phyloP scores from a whole-genome alignment of 2,888 invertebrate genomes.

The Mycalesis mineus region DNA sequence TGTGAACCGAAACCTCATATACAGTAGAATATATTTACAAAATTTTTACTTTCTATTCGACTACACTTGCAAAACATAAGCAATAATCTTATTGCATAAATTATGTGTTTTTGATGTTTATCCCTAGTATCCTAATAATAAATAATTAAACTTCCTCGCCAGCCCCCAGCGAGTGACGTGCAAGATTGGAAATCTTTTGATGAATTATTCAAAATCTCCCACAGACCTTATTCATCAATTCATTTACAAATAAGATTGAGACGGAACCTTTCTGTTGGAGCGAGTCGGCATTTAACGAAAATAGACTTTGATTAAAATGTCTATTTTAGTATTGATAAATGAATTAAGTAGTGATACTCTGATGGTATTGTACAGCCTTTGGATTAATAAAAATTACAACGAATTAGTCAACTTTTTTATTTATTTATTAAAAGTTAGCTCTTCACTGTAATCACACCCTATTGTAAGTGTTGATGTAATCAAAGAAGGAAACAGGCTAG shows the following conservation, averaged over 20 bases:
- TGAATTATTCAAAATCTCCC: constrained; percentile 16
- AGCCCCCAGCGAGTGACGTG: not conserved
- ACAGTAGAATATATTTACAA: not conserved
- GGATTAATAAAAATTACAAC: no score
- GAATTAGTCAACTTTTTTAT: no score
- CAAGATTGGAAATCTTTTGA: constrained; percentile 1
- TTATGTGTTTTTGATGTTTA: not conserved
- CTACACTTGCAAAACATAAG: no score
- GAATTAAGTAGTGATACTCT: no score
- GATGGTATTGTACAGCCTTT: no score
- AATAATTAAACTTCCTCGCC: not conserved
- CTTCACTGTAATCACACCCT: no score
- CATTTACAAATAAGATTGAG: constrained; percentile 25
- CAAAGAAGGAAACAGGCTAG: no score
- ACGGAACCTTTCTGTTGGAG: constrained; percentile 16
- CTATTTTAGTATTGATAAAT: constrained; percentile 14
- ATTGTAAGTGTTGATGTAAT: no score
- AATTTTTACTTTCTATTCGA: not conserved
- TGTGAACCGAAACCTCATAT: no score
- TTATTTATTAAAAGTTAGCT: no score
- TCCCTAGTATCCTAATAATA: not conserved
- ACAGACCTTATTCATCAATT: constrained; percentile 16
- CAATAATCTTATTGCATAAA: not conserved
- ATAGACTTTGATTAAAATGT: constrained; percentile 24
- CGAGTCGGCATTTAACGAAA: constrained; percentile 12